Evolutionary conservation across 1,140 invertebrate species (phyloP).

Genomic region (Helicoverpa armigera): DNA sequence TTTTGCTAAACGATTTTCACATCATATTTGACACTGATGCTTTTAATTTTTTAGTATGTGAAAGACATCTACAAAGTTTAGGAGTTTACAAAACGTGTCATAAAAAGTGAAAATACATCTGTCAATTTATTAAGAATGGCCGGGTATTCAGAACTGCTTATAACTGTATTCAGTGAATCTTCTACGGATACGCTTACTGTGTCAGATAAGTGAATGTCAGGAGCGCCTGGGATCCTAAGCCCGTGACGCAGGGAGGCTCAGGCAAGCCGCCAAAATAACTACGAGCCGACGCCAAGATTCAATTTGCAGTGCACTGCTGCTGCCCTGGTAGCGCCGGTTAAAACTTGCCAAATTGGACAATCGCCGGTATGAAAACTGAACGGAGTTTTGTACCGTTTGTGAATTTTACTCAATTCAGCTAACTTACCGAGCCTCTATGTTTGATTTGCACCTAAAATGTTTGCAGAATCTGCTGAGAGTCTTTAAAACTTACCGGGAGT

Average conservation of each 20-base stretch:
- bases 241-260: slow-evolving; percentile 12
- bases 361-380: slow-evolving; percentile 51
- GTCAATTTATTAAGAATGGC: background rate
- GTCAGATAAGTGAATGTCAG: slow-evolving; percentile 13
- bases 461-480: too few species aligned
- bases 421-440: background rate
- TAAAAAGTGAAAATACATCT: background rate
- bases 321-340: slow-evolving; percentile 52
- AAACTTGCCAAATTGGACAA: slow-evolving; percentile 63
- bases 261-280: slow-evolving; percentile 64
- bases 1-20: background rate
- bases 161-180: slow-evolving; percentile 38
- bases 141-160: background rate
- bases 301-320: slow-evolving; percentile 63
- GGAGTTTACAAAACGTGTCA: background rate
- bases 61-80: background rate
- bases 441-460: too few species aligned
- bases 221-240: background rate
- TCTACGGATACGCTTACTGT: background rate
- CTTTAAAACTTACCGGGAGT: too few species aligned
- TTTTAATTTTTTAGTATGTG: slow-evolving; percentile 1
- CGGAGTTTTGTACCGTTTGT: slow-evolving; percentile 40
- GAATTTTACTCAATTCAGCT: slow-evolving; percentile 41
- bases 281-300: slow-evolving; percentile 61
- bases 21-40: slow-evolving; percentile 12